Base-by-base conservation (phyloP, 2,888 invertebrate genomes). In the Panzeria rudis region DNA sequence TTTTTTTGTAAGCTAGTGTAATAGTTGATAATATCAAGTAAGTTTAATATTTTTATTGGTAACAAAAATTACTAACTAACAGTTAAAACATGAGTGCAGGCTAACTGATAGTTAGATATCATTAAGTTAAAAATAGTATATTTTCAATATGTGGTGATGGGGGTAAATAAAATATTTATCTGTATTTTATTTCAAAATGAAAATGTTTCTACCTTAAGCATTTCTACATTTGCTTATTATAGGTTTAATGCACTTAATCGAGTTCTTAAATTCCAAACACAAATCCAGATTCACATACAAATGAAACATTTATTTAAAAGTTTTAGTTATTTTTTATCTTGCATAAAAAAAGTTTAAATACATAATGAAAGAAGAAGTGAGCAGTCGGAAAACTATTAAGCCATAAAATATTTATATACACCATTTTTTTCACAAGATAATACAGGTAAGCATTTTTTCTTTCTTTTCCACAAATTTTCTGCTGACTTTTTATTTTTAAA, bases 211-310 rank as follows among this genome's bases (percentile, higher is more conserved):
- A 44, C 44, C 44, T 44, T 44, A 44, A 44, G 44, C 15, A 3
- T n/a, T 25, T 15, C 6, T 29, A 29, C n/a, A 8, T 11, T 23
- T 68, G 20, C 52, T 68, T 68, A 8, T 15, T 52, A 15, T 11
- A 23, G n/a, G 9, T 13, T 52, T 68, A 52, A 38, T 52, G 50
- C 32, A 68, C 44, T 68, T 68, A 68, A 35, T 68, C 50, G 32
- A 68, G 52, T 38, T 15, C 20, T 68, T 68, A 35, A 32, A 68
- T 38, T 35, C 1, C 32, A 66, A 47, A 38, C 20, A 9, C 29
- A 52, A 68, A 20, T 29, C 17, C 47, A 44, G 15, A 29, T 29
- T 47, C 29, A 20, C 32, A 35, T 68, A 29, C 13, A 56, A 13
- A 68, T 52, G 8, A n/a, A 52, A 38, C 17, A 23, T 68, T 32